phyloP scores from a whole-genome alignment of 2,797 vertebrate genomes.

The Bryconaethiops microstoma region DNA sequence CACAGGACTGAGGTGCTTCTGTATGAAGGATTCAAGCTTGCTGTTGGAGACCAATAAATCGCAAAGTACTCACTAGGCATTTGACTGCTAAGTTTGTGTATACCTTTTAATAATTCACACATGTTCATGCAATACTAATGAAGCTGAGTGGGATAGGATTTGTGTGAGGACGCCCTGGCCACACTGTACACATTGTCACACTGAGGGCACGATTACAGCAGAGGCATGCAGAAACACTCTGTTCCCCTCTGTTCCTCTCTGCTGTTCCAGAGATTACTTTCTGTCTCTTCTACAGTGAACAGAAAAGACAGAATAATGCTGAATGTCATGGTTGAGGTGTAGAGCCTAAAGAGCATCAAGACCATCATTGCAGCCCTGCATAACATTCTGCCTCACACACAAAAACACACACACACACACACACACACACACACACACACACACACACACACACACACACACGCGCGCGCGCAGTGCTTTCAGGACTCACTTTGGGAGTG shows the following conservation, averaged over 20 bases:
- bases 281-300: constrained; percentile 23
- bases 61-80: constrained; percentile 44
- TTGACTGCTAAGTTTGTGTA: constrained; percentile 50
- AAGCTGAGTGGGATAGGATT: constrained; percentile 29
- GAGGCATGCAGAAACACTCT: background rate
- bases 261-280: constrained; percentile 20
- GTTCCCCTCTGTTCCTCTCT: background rate
- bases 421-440: background rate
- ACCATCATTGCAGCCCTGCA: constrained; percentile 49
- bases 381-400: constrained; percentile 42
- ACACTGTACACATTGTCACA: constrained; percentile 18
- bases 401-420: background rate
- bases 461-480: fast-evolving
- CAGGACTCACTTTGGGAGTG: no score
- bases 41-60: constrained; percentile 45
- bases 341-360: constrained; percentile 52
- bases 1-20: constrained; percentile 18
- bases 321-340: constrained; percentile 52
- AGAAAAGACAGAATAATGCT: constrained; percentile 34
- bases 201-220: constrained; percentile 10
- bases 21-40: constrained; percentile 32
- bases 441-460: fast-evolving
- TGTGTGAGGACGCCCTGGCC: constrained; percentile 27
- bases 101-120: constrained; percentile 47
- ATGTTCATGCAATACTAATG: constrained; percentile 36